Percentiles rank a stretch among this genome's conserved stretches.
These are phyloP conservation scores for Morpho helenor DNA, from an alignment of 2,888 invertebrate species.

Conservation along the genomic window DNA sequence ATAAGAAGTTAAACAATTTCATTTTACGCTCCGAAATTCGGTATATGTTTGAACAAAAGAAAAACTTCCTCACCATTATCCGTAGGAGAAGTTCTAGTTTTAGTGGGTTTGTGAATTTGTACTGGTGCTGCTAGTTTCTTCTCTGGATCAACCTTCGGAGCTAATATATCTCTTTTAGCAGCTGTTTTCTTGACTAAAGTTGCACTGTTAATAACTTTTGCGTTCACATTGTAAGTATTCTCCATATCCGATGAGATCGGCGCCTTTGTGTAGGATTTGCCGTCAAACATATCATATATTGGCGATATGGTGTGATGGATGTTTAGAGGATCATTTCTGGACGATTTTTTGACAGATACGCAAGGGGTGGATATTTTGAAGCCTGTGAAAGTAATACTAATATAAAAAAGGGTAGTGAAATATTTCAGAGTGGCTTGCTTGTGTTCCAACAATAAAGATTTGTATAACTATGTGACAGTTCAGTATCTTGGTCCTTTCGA, in stretches of 20 bases:
- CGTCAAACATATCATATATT: constrained; percentile 58
- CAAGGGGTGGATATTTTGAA: constrained; percentile 62
- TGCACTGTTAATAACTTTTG: constrained; percentile 56
- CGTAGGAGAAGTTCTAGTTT: constrained; percentile 37
- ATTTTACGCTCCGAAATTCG: too few species aligned
- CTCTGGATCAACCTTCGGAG: constrained; percentile 45
- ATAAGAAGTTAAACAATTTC: too few species aligned
- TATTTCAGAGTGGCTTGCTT: too few species aligned
- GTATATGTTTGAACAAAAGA: too few species aligned
- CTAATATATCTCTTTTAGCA: constrained; percentile 57
- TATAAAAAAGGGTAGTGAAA: neutral
- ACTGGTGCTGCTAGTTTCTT: constrained; percentile 42
- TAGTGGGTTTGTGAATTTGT: constrained; percentile 33
- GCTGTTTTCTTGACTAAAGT: constrained; percentile 51
- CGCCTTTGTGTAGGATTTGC: constrained; percentile 55
- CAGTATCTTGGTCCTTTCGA: too few species aligned
- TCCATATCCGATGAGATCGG: constrained; percentile 38
- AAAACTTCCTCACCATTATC: constrained; percentile 38
- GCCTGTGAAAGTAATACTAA: constrained; percentile 39
- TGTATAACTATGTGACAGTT: too few species aligned
- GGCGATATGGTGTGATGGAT: constrained; percentile 67
- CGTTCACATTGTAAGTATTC: constrained; percentile 46
- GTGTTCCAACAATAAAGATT: too few species aligned
- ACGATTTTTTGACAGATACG: constrained; percentile 40
- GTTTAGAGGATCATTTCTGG: constrained; percentile 49